A percentile compares a stretch with the other conserved stretches of the same genome.
Conservation (phyloP, 2,113 vertebrate genomes). For the Corydoras sp. region DNA sequence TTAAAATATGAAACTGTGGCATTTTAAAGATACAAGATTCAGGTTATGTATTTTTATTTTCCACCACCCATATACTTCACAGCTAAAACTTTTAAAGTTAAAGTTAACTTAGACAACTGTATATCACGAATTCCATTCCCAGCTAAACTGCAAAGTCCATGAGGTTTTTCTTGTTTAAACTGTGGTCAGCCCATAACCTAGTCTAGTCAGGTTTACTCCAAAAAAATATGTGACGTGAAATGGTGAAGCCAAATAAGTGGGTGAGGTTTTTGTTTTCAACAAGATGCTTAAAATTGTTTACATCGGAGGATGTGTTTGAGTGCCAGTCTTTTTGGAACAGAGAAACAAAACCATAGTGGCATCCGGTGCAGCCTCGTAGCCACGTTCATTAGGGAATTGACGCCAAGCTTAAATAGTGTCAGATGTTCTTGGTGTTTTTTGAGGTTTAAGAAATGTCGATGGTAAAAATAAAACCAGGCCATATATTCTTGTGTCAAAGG, state of each 20-base stretch:
- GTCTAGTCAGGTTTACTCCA: conserved; percentile 9
- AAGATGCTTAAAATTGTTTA: conserved; percentile 25
- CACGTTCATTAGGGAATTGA: conserved; percentile 63
- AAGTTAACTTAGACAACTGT: neutral
- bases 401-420: conserved; percentile 65
- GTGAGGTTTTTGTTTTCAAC: conserved; percentile 25
- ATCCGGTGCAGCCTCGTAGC: conserved; percentile 55
- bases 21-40: conserved; percentile 17
- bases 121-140: neutral
- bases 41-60: neutral
- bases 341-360: conserved; percentile 55
- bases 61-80: neutral
- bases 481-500: conserved; percentile 40
- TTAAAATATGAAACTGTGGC: conserved; percentile 22
- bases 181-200: neutral
- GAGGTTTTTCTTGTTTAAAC: conserved; percentile 14
- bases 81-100: neutral
- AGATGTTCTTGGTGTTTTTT: conserved; percentile 60
- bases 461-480: conserved; percentile 50
- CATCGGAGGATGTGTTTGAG: neutral
- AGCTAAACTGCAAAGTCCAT: neutral
- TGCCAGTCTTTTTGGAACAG: conserved; percentile 46
- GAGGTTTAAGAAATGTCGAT: conserved; percentile 40
- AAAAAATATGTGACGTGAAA: conserved; percentile 6
- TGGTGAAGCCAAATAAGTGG: neutral